Evolutionary conservation across 2,888 invertebrate genomes (phyloP).

Genomic region (Andrena bucephala): DNA sequence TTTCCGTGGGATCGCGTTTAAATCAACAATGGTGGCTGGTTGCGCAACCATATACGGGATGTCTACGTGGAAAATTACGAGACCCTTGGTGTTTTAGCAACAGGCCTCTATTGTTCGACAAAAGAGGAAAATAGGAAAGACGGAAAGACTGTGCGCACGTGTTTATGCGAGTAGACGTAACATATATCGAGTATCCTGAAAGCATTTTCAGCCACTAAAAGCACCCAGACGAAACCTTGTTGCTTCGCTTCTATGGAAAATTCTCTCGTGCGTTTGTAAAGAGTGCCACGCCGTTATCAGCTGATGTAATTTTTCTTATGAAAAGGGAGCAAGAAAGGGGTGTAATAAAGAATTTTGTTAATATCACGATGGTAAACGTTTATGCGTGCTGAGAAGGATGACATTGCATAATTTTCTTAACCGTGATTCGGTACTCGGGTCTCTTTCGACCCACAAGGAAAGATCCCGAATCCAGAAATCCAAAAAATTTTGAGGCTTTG

Average conservation of each 20-base stretch:
- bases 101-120: constrained; percentile 11
- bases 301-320: constrained; percentile 9
- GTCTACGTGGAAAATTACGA: constrained; percentile 33
- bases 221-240: constrained; percentile 35
- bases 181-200: constrained; percentile 52
- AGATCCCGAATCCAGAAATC: too few relatives aligned
- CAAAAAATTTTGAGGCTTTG: too few relatives aligned
- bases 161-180: constrained; percentile 6
- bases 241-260: constrained; percentile 19
- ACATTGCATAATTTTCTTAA: too few relatives aligned
- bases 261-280: neutral
- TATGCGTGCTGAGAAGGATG: too few relatives aligned
- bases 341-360: neutral
- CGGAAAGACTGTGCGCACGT: neutral
- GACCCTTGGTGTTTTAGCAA: constrained; percentile 28
- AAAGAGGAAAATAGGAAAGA: constrained; percentile 6
- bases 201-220: constrained; percentile 55
- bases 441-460: too few relatives aligned
- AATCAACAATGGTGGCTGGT: constrained; percentile 6
- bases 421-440: too few relatives aligned
- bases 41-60: neutral
- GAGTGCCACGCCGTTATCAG: too few relatives aligned
- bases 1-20: constrained; percentile 6
- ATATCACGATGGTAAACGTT: neutral
- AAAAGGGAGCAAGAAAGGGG: neutral